A percentile compares a stretch with the other conserved stretches of the same genome.
Conservation (phyloP, 2,797 vertebrate species). For the Triplophysa yarkandensis region DNA sequence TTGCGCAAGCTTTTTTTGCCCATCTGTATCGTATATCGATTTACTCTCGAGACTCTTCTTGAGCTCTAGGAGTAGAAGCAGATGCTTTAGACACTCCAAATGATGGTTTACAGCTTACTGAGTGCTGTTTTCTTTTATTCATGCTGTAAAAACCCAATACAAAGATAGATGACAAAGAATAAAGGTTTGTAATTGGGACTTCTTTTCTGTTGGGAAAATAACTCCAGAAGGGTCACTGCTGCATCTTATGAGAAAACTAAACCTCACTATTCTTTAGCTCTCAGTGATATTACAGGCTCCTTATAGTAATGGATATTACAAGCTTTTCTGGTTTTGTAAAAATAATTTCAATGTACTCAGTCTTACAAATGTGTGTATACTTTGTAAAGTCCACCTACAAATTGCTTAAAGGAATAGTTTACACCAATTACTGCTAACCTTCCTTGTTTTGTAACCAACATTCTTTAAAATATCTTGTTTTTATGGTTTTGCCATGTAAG, state of each 20-base stretch:
- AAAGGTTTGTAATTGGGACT: not conserved
- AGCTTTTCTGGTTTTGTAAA: too few relatives aligned
- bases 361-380: not conserved
- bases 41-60: constrained; percentile 62
- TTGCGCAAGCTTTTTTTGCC: constrained; percentile 46
- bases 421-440: too few relatives aligned
- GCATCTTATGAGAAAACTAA: not conserved
- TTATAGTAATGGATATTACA: not conserved
- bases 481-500: too few relatives aligned
- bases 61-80: constrained; percentile 42
- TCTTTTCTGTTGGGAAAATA: not conserved
- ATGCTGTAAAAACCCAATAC: not conserved
- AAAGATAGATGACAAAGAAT: constrained; percentile 1
- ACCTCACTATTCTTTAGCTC: not conserved
- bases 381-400: not conserved
- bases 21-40: constrained; percentile 34
- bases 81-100: constrained; percentile 30
- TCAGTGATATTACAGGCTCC: not conserved
- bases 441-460: too few relatives aligned
- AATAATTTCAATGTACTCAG: too few relatives aligned
- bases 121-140: constrained; percentile 1
- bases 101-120: constrained; percentile 33
- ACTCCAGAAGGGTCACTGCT: not conserved
- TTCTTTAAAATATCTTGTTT: too few relatives aligned
- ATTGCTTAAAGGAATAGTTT: too few relatives aligned